Evolutionary conservation across 2,888 invertebrate genomes (phyloP), one percentile per base, ranked within the genome.

Genomic region (Cheilosia urbana): DNA sequence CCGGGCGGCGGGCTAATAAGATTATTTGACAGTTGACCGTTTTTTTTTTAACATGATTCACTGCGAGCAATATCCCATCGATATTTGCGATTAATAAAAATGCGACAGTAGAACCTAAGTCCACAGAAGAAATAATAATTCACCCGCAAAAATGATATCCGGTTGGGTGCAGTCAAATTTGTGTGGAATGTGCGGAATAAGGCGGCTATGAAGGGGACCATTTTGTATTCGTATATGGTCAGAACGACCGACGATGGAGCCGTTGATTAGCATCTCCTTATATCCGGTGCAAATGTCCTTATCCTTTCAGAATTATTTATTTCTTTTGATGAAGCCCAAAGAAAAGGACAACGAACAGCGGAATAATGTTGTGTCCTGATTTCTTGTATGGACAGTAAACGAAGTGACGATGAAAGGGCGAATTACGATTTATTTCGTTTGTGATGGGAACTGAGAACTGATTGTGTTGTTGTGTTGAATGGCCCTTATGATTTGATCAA

Each of bases 221-320:
- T 30, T 27, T 53, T 19, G 34, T 19, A 60, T 45, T 34, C 45
- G 42, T 62, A n/a, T 66, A n/a, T 66, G 37, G 66, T 47, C 58
- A 65, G 47, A 55, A 45, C 24, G 13, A 17, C 19, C 47, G 17
- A 9, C 47, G 66, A 66, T 21, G 65, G 60, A 65, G 47, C 30
- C 40, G 71, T 71, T 85, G 85, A 85, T 85, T 85, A 85, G 85
- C 85, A 85, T 85, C 85, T 85, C 45, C 77, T 85, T 85, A 85
- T 85, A 85, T 85, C 85, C 85, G 85, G 85, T 57, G 57, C 81
- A 77, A 81, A 77, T 72, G 76, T 85, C 75, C 68, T 77, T 81
- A 81, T 76, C 85, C 85, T 81, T 85, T 81, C 76, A 62, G 66
- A 77, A 81, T 81, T 85, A 85, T 85, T 85, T 85, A 85, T 85